Evolutionary conservation across 2,888 invertebrate genomes (phyloP), one percentile per base, ranked within the genome.

Genomic region (Chrysolina haemoptera): DNA sequence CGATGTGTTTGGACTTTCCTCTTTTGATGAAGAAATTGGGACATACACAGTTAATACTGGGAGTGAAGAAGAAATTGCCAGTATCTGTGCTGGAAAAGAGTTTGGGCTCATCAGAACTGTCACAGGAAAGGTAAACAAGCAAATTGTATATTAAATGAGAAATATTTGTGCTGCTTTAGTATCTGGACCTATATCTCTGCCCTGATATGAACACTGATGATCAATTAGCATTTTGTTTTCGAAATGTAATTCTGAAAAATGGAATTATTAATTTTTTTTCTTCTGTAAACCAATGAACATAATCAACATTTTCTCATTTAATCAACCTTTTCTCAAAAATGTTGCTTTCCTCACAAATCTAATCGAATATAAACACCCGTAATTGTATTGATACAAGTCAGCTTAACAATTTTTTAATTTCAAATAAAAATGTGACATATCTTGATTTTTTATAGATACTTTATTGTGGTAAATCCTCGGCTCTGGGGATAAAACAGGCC

Each of bases 41-140:
- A 80, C 83, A 10, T 84, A 85, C 74, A 84, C 86, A 5, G 84
- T 88, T 10, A 87, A 85, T 71, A 85, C 84, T 11, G 87, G 85
- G 43, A 85, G 80, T 78, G 96, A 97, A 79, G 96, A 97, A 81
- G 97, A 97, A 81, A 90, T 95, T 0, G 89, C 91, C 12, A 91
- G 91, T 64, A 93, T 98, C 69, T 91, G 92, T 59, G 93, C 95
- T 59, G 98, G 97, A 35, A 97, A 97, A 87, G 98, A 98, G 82
- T 98, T 98, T 87, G 95, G 94, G 1, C 88, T 98, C 55, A 90
- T 98, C 4, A 92, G 93, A 82, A 97, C 96, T 8, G 89, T 91
- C n/a, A 93, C 94, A 68, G 98, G 98, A 77, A 96, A 96, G 90
- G 95, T 95, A 87, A 79, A 80, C 65, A 62, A 66, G 22, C 12